These are phyloP conservation scores for Microctenopoma lineatum DNA, from an alignment of 2,797 vertebrate species.

Conservation along the genomic window DNA sequence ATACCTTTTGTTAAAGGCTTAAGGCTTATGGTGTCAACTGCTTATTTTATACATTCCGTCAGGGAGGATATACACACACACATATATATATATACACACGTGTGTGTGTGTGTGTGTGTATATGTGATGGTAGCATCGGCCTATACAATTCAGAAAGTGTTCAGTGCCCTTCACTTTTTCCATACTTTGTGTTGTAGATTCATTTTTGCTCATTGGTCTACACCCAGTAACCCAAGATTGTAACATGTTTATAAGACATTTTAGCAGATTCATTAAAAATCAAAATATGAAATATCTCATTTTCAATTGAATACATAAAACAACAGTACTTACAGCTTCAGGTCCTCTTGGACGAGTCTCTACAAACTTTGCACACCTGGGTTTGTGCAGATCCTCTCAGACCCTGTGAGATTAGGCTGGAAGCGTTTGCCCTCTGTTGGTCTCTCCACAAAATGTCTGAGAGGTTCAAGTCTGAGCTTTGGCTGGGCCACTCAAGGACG, in stretches of 20 bases:
- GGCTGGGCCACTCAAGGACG: neutral
- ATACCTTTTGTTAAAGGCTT: conserved; percentile 92
- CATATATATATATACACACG: conserved; percentile 43
- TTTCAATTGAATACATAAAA: neutral
- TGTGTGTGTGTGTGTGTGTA: too few species aligned
- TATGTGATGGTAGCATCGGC: conserved; percentile 43
- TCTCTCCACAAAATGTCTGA: neutral
- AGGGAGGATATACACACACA: conserved; percentile 88
- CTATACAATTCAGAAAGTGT: conserved; percentile 6
- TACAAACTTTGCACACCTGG: neutral
- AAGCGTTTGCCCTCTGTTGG: neutral
- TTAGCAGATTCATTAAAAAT: neutral
- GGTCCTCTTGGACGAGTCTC: too few species aligned
- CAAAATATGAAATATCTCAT: neutral
- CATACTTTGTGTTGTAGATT: neutral
- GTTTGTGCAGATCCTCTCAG: neutral
- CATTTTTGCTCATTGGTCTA: neutral
- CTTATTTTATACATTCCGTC: conserved; percentile 99
- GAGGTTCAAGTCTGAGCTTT: neutral
- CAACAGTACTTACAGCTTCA: neutral
- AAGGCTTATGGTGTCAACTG: conserved; percentile 91
- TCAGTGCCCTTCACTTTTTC: neutral
- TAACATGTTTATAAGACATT: neutral
- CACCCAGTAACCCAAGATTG: neutral
- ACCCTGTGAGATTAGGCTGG: neutral